phyloP scores from a whole-genome alignment of 2,888 invertebrate genomes.

The Drosophila niveifrons region DNA sequence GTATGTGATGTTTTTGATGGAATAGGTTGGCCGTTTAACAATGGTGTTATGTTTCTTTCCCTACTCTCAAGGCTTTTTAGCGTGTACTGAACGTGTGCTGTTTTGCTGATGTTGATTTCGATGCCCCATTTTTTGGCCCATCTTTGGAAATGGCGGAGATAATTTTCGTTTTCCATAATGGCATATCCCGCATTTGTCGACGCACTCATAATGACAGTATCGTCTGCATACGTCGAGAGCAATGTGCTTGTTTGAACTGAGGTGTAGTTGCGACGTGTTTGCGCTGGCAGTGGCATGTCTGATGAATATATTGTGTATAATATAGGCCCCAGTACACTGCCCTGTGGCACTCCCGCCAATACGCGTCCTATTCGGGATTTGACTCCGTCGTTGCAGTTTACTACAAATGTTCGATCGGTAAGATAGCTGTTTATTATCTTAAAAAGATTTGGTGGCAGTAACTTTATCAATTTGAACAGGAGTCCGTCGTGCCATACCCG shows the following conservation, averaged over 20 bases:
- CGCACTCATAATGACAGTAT: constrained; percentile 10
- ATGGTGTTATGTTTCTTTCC: neutral
- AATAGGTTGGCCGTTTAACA: neutral
- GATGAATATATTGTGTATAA: constrained; percentile 20
- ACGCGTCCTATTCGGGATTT: constrained; percentile 5
- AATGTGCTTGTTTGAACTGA: neutral
- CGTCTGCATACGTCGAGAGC: constrained; percentile 9
- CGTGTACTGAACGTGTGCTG: neutral
- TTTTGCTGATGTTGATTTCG: neutral
- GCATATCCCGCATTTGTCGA: neutral
- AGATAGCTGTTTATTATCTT: constrained; percentile 1
- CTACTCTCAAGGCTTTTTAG: neutral
- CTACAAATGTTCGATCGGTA: neutral
- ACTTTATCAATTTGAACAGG: neutral
- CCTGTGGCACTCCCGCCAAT: constrained; percentile 24
- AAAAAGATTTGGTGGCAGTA: neutral
- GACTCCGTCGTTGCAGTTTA: neutral
- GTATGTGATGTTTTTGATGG: neutral
- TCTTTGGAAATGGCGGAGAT: neutral
- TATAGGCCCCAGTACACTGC: constrained; percentile 20
- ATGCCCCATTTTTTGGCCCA: constrained; percentile 6
- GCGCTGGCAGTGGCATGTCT: constrained; percentile 16
- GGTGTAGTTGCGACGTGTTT: neutral
- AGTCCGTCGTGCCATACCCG: constrained; percentile 28
- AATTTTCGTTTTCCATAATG: neutral